Base-by-base conservation (phyloP, 2,797 vertebrate species). In the Hapalemur alaotrensis region DNA sequence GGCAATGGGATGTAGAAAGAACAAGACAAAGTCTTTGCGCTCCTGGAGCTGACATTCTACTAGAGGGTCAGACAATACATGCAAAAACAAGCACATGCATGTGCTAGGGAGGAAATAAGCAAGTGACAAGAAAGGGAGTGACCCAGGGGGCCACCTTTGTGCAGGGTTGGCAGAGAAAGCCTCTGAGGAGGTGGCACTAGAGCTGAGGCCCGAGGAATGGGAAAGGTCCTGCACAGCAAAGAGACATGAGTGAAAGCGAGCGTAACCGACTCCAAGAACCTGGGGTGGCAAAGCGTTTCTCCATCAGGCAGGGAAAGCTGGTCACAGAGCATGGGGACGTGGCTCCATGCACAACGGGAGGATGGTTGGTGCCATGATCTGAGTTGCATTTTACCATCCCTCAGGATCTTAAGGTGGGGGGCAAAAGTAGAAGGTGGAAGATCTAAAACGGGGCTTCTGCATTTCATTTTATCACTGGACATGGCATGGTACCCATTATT, bases 191-290 rank as follows among this genome's bases (percentile, higher is more conserved):
- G 23, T 22, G 43, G 57, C 25, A 20, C 0, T 50, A 28, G 35
- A n/a, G 12, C 70, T 90, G 63, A 86, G 67, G 57, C 23, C 50
- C 2, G 18, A 67, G 72, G 79, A 85, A 54, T 13, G 5, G 61
- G 61, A 57, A 63, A 32, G 2, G 3, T 4, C 25, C 6, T n/a
- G 14, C 2, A 43, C 20, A 14, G 30, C 18, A 76, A 6, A 5
- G 9, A 89, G n/a, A 61, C 46, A 22, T 0, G 3, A 63, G 48
- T 43, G 73, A 54, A 91, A 20, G 12, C 11, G 23, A 82, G 46
- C 32, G 11, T 6, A 11, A 35, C 41, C 6, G 10, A 38, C 35
- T 0, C 0, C 22, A 46, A 79, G 23, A 28, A 28, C 1, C 15
- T 10, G 0, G 13, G 7, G 54, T 50, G 2, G 20, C 25, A 88